Evolutionary conservation across 2,797 vertebrate species (phyloP), one percentile per base, ranked within the genome.

Genomic region (Pteropus rufus): DNA sequence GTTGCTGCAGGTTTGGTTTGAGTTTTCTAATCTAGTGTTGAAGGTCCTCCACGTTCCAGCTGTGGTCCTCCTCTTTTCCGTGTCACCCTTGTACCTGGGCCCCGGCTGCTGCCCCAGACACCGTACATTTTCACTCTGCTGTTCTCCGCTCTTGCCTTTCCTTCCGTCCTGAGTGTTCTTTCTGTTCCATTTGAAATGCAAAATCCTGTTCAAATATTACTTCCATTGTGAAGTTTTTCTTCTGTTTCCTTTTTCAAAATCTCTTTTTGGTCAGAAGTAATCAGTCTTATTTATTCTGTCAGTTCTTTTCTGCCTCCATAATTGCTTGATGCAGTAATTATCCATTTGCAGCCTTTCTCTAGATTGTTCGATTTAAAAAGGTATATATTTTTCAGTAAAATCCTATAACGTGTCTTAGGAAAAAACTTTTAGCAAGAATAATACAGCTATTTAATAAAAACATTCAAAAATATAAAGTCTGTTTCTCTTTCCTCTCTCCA

Each of bases 181-280:
- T 89, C 31, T 90, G 46, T 94, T 89, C 26, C 49, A 36, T 64
- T 94, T 95, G 69, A 88, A 96, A 64, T 88, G 31, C 64, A 90
- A 70, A 60, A 34, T n/a, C n/a, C n/a, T 41, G 76, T 88, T 91
- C 82, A 93, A 67, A 87, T 86, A 77, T 69, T 91, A 54, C 54
- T 95, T 67, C 79, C 24, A 41, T 62, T 46, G 23, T 52, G 70
- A 94, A 64, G 84, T 87, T 94, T 95, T 76, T n/a, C 54, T 92
- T 93, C 90, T 89, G 3, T 84, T 97, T 93, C 84, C 58, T 60
- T 80, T 93, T 91, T 95, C 73, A 3, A 93, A 95, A 82, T 91
- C 88, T 56, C 46, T 75, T 69, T 91, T 87, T 54, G 56, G 82
- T 88, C 77, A 88, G 19, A 90, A 94, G 54, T 94, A 79, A 90